Evolutionary conservation across 2,888 invertebrate species (phyloP).

Genomic region (Melitaea athalia): DNA sequence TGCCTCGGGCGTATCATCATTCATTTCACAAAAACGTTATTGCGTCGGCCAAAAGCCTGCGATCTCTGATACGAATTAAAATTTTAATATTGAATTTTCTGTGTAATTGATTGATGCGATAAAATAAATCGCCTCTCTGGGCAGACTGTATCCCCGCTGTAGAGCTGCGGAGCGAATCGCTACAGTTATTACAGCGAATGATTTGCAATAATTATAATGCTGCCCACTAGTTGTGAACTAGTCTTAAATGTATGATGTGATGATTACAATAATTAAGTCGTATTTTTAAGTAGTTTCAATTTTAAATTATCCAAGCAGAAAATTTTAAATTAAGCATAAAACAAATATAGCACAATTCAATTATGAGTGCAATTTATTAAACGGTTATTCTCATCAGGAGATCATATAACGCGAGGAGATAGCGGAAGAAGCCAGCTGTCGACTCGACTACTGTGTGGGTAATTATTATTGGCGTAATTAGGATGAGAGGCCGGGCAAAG

Average conservation of each 20-base stretch:
- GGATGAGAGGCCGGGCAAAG: conserved; percentile 71
- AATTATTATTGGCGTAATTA: conserved; percentile 81
- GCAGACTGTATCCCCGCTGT: conserved; percentile 48
- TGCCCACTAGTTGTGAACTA: conserved; percentile 29
- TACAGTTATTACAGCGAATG: conserved; percentile 57
- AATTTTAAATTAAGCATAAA: not conserved
- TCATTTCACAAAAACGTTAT: conserved; percentile 69
- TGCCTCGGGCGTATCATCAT: conserved; percentile 65
- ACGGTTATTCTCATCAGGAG: conserved; percentile 43
- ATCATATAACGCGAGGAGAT: conserved; percentile 52
- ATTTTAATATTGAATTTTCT: conserved; percentile 64
- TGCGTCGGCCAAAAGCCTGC: conserved; percentile 56
- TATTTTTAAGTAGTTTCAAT: no score
- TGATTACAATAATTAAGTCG: no score
- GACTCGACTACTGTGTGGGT: conserved; percentile 65
- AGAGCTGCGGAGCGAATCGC: conserved; percentile 60
- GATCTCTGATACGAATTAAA: conserved; percentile 58
- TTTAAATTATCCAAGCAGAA: no score
- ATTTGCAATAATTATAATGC: conserved; percentile 49
- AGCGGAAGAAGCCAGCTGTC: conserved; percentile 56
- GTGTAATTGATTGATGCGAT: conserved; percentile 72
- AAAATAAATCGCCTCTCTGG: conserved; percentile 63
- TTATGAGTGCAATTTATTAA: conserved; percentile 5
- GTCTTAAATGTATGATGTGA: conserved; percentile 13
- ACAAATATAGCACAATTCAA: not conserved